A percentile compares a stretch with the other conserved stretches of the same genome.
These are phyloP conservation scores for Agriopis aurantiaria DNA, from an alignment of 2,888 invertebrate species.

Conservation along the genomic window DNA sequence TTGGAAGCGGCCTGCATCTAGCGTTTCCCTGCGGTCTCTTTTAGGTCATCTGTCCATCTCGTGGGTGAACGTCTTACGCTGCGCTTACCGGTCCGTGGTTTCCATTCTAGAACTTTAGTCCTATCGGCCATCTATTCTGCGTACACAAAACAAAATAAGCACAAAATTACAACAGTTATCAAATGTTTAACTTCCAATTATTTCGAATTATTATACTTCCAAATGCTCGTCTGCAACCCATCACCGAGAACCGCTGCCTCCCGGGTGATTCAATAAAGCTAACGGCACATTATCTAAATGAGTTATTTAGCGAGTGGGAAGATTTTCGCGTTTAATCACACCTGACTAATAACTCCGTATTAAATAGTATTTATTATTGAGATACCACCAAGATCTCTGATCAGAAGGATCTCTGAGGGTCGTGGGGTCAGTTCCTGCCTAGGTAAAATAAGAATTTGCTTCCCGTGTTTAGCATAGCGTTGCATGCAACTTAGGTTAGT, in stretches of 20 bases:
- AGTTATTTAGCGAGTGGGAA: conserved; percentile 68
- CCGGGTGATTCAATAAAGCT: conserved; percentile 68
- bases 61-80: no score
- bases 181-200: no score
- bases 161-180: no score
- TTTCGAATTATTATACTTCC: no score
- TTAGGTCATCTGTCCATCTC: no score
- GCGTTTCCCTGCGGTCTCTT: no score
- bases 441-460: conserved; percentile 22
- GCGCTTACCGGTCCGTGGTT: no score
- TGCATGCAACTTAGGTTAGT: not conserved
- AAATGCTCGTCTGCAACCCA: conserved; percentile 45
- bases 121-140: no score
- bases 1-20: no score
- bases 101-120: no score
- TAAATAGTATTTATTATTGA: conserved; percentile 49
- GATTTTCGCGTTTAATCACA: conserved; percentile 71
- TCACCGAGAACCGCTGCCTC: conserved; percentile 37
- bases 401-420: conserved; percentile 54
- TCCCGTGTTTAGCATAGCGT: conserved; percentile 6
- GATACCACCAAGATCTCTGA: conserved; percentile 42
- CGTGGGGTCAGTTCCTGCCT: conserved; percentile 57
- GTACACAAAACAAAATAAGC: no score
- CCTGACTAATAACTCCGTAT: conserved; percentile 66
- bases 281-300: conserved; percentile 77